phyloP scores from a whole-genome alignment of 2,888 invertebrate genomes.

The Synanthedon tipuliformis region DNA sequence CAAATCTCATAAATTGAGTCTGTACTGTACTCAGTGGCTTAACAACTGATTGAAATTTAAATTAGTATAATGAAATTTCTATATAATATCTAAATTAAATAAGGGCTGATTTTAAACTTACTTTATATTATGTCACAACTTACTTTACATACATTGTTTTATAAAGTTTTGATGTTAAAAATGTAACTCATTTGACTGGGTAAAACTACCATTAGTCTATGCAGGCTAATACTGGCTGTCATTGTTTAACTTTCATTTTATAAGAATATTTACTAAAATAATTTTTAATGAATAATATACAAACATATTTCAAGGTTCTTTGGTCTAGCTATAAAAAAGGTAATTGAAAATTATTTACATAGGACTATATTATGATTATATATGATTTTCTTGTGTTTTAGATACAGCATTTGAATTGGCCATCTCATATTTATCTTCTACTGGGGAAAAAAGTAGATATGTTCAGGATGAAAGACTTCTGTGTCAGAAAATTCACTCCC shows the following conservation, averaged over 20 bases:
- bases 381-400: slow-evolving; percentile 11
- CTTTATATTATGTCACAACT: no score
- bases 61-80: background rate
- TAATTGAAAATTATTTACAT: slow-evolving; percentile 5
- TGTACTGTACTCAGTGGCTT: no score
- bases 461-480: slow-evolving; percentile 48
- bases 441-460: slow-evolving; percentile 32
- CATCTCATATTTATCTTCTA: slow-evolving; percentile 51
- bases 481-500: slow-evolving; percentile 51
- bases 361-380: background rate
- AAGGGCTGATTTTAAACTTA: background rate
- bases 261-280: slow-evolving; percentile 7
- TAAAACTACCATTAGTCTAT: no score
- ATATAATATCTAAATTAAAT: background rate
- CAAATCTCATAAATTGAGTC: no score
- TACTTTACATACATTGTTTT: no score
- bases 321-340: slow-evolving; percentile 21
- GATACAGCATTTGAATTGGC: slow-evolving; percentile 62
- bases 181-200: no score
- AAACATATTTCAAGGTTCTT: slow-evolving; percentile 22
- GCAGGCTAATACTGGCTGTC: no score
- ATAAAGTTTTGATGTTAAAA: no score
- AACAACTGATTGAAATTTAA: background rate
- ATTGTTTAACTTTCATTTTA: background rate
- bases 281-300: slow-evolving; percentile 3